Conservation (phyloP, 64 coral and sea anemone genomes). For the Pocillopora damicornis region DNA sequence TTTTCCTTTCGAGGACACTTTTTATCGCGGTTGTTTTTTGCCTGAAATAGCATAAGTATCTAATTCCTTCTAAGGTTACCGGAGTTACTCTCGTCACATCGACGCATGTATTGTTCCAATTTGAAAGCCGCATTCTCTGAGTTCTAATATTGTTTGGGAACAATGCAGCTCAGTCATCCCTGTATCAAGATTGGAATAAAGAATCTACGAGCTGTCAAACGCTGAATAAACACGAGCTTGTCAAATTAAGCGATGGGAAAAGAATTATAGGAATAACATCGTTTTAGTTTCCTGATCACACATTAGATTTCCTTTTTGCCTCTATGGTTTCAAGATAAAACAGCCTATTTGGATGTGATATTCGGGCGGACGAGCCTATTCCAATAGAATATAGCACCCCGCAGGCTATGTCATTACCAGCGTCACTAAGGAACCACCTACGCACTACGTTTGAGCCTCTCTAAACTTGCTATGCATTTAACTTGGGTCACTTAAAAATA, state of each 20-base stretch:
- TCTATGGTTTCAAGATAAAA: not conserved
- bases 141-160: slow-evolving; percentile 30
- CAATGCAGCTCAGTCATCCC: slow-evolving; percentile 22
- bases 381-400: slow-evolving; percentile 22
- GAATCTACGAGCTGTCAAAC: slow-evolving; percentile 44
- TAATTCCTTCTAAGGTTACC: slow-evolving; percentile 19
- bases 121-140: slow-evolving; percentile 19
- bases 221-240: slow-evolving; percentile 22
- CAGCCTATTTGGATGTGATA: not conserved
- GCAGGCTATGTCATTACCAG: slow-evolving; percentile 21
- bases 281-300: not conserved
- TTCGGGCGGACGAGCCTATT: not conserved
- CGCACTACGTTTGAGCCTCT: not conserved
- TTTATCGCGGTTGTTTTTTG: not conserved
- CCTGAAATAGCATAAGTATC: slow-evolving; percentile 19
- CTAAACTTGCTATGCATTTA: not conserved
- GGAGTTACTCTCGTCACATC: slow-evolving; percentile 13
- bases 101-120: slow-evolving; percentile 36
- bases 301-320: not conserved
- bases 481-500: slow-evolving; percentile 36
- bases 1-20: not conserved
- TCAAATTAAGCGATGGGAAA: not conserved
- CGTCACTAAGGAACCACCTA: slow-evolving; percentile 30
- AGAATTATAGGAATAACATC: not conserved
- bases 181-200: slow-evolving; percentile 36